Conservation (phyloP, 2,113 vertebrate genomes). For the Apteryx owenii region DNA sequence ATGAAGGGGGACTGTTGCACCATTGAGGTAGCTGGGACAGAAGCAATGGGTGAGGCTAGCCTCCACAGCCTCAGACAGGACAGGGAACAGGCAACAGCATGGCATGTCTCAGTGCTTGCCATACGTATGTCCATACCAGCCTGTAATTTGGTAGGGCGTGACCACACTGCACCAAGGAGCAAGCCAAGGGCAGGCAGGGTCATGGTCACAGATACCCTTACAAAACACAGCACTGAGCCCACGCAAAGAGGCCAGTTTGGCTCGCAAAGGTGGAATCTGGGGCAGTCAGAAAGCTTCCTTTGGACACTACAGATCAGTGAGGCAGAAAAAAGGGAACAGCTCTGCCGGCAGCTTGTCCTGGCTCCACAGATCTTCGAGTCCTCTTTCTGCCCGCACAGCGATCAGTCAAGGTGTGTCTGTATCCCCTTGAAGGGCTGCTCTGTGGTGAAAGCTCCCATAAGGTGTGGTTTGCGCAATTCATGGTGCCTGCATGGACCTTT, state of each 20-base stretch:
- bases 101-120: too few species aligned
- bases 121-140: neutral
- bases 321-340: neutral
- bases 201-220: neutral
- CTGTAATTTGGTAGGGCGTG: too few species aligned
- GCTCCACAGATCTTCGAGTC: neutral
- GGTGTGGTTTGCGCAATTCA: neutral
- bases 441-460: neutral
- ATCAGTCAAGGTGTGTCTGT: neutral
- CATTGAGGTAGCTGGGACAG: neutral
- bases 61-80: neutral
- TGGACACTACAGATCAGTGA: neutral
- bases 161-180: neutral
- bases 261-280: accelerated
- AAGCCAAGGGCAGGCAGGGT: neutral
- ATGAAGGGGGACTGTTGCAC: neutral
- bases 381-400: accelerated
- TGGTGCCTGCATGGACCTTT: neutral
- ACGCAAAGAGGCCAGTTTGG: neutral
- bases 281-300: neutral
- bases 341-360: neutral
- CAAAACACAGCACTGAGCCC: neutral
- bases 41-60: neutral
- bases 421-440: neutral
- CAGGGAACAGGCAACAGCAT: neutral